These are phyloP conservation scores for Cyphomyrus plagiostoma DNA, from an alignment of 2,113 vertebrate genomes.

Conservation along the genomic window DNA sequence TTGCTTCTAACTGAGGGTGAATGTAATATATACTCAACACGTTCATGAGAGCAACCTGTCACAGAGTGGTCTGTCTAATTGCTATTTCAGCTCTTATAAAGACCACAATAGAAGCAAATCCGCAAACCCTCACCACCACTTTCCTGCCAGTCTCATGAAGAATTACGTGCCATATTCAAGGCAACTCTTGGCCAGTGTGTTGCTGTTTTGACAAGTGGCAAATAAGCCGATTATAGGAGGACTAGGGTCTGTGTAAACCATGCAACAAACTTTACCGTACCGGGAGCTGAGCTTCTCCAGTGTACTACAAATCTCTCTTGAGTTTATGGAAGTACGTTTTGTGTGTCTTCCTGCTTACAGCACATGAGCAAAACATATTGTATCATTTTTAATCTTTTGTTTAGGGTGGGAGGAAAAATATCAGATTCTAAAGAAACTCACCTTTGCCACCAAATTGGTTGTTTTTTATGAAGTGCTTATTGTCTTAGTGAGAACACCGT, in stretches of 20 bases:
- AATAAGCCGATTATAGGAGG: constrained; percentile 13
- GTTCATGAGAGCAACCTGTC: background rate
- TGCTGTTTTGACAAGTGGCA: constrained; percentile 17
- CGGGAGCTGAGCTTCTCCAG: background rate
- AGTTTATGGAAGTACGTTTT: background rate
- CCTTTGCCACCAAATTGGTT: background rate
- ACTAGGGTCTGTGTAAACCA: background rate
- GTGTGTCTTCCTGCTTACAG: background rate
- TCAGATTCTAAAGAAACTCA: background rate
- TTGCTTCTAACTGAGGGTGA: background rate
- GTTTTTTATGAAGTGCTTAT: background rate
- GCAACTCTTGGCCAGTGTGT: background rate
- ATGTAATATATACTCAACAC: background rate
- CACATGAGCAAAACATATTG: background rate
- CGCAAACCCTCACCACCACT: constrained; percentile 1
- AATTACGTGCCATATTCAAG: background rate
- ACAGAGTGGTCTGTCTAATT: background rate
- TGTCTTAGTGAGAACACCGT: background rate
- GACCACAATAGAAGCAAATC: constrained; percentile 4
- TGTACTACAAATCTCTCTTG: background rate
- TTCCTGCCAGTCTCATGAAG: background rate
- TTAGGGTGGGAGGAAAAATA: background rate
- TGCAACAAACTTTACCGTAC: background rate
- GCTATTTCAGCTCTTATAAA: background rate
- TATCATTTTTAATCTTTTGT: background rate